Evolutionary conservation across 2,888 invertebrate species (phyloP), one percentile per base, ranked within the genome.

Genomic region (Cerastis leucographa): DNA sequence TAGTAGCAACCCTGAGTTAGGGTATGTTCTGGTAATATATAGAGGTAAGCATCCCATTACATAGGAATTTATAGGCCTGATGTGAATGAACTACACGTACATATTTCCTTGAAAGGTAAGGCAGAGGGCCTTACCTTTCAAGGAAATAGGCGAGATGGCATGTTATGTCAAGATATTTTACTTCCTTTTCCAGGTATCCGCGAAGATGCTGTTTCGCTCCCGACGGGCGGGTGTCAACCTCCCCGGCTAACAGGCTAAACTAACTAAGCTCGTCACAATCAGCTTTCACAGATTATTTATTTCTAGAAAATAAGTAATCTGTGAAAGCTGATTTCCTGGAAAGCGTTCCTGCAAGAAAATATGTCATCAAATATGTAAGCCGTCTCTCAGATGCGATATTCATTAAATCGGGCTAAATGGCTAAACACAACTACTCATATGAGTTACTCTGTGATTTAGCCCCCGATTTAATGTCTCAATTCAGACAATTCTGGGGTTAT

Each of bases 281-380:
- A 78, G 78, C 74, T 82, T 82, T 82, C 74, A 83, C 65, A 83
- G 71, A 79, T 79, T 83, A 79, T 65, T 72, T 79, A 74, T 72
- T 69, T 29, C 0, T 0, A 65, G 8, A 46, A 69, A 71, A 74
- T 83, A 83, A 69, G 51, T 83, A 83, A 83, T 83, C 74, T 82
- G 79, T 83, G 83, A 74, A 78, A 83, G 82, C 78, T 74, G 78
- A 64, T 69, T 71, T 49, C 8, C 14, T n/a, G n/a, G n/a, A 59
- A 74, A 44, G 19, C 25, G 22, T 25, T 17, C 40, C 12, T 22
- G 40, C 29, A 25, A 22, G 22, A 5, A 42, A 49, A 56, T 29
- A 54, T 61, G 25, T 71, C 35, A 9, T n/a, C 7, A 59, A 17
- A 0, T 29, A 17, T 35, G 29, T 9, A 12, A n/a, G 40, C 11